Conservation (phyloP, 1,140 invertebrate genomes). For the Aporrectodea caliginosa region DNA sequence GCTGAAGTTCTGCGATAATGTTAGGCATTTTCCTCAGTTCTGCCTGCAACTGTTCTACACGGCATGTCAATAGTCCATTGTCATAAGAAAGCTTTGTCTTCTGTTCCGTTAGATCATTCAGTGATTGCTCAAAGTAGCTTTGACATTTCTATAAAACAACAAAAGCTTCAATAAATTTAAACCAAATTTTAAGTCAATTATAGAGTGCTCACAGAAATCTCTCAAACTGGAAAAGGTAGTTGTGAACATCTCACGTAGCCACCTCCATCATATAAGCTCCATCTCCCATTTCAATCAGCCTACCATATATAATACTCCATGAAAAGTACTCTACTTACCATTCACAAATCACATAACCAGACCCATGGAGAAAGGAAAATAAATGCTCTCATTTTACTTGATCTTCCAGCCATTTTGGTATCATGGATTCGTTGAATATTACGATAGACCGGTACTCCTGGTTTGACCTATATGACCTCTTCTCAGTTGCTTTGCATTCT, state of each 20-base stretch:
- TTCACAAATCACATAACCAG: no score
- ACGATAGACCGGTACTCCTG: no score
- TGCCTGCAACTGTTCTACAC: background rate
- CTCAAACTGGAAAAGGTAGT: background rate
- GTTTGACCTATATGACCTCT: no score
- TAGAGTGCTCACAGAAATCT: no score
- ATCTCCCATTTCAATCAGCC: background rate
- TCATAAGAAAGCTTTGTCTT: background rate
- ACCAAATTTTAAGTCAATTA: background rate
- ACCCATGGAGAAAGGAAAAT: no score
- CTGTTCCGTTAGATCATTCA: background rate
- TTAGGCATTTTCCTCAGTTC: background rate
- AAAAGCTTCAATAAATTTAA: background rate
- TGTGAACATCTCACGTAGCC: background rate
- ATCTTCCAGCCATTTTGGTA: no score
- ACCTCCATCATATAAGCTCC: background rate
- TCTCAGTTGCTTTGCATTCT: no score
- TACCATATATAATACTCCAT: no score
- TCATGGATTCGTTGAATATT: no score
- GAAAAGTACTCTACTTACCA: no score
- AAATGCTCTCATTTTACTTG: no score
- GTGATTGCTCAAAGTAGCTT: background rate
- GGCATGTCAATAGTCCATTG: background rate
- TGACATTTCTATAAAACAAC: background rate
- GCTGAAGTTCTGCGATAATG: background rate